Conservation (phyloP, 2,797 vertebrate genomes). For the Tolypeutes matacus region DNA sequence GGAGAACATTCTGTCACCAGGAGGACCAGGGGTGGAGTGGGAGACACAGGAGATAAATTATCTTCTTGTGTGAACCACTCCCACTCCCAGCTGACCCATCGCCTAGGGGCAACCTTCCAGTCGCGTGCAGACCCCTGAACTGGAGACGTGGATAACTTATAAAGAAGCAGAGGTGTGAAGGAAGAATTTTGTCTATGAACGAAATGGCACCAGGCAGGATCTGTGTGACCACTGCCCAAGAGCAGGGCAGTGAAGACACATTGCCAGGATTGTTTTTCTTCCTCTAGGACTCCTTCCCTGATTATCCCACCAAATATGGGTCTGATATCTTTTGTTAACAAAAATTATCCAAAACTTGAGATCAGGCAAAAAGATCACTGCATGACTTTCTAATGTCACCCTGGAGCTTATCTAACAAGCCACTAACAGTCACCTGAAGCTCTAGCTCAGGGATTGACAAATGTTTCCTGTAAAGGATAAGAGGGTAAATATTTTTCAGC, state of each 20-base stretch:
- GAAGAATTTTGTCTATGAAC: neutral
- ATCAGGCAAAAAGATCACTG: neutral
- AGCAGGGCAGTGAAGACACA: neutral
- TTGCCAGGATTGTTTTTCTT: neutral
- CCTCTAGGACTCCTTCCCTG: neutral
- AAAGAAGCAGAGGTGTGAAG: neutral
- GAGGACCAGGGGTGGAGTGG: neutral
- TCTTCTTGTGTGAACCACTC: neutral
- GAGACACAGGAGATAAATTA: too few species aligned
- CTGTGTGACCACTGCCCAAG: neutral
- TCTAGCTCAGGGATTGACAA: neutral
- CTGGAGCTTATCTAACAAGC: neutral
- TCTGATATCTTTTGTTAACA: neutral
- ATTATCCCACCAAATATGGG: neutral
- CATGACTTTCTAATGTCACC: neutral
- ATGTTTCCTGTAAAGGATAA: neutral
- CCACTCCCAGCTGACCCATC: neutral
- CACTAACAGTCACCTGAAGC: neutral
- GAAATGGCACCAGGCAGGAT: neutral
- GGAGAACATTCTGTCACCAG: neutral
- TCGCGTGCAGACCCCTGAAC: neutral
- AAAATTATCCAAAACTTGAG: neutral
- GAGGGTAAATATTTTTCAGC: neutral
- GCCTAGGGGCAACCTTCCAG: too few species aligned
- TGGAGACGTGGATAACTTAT: neutral